Percentiles rank a stretch among this genome's conserved stretches.
phyloP scores from a whole-genome alignment of 2,888 invertebrate genomes.

The Fissipunctia ypsillon region DNA sequence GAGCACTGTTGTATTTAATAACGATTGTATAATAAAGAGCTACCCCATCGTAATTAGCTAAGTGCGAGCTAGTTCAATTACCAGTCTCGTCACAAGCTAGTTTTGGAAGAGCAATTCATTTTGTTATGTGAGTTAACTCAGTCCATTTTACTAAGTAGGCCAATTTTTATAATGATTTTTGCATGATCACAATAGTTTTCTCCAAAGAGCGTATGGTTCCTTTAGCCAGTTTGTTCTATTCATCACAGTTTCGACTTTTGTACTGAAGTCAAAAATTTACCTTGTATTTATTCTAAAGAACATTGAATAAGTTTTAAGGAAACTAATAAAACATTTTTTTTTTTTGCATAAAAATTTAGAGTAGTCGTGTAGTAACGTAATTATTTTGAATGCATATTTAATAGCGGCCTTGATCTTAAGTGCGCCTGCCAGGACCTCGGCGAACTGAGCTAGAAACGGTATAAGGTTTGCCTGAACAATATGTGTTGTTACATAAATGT shows the following conservation, averaged over 20 bases:
- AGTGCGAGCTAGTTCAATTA: slow-evolving; percentile 24
- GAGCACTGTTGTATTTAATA: slow-evolving; percentile 55
- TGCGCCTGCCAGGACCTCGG: slow-evolving; percentile 26
- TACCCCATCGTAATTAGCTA: slow-evolving; percentile 33
- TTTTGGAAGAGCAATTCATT: slow-evolving; percentile 14
- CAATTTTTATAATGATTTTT: neutral
- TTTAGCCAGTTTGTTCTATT: neutral
- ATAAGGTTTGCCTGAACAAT: slow-evolving; percentile 8
- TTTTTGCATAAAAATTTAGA: neutral
- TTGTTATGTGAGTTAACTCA: neutral
- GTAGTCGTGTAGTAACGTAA: slow-evolving; percentile 23
- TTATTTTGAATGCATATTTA: slow-evolving; percentile 22
- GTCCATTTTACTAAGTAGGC: neutral
- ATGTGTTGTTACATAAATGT: slow-evolving; percentile 36
- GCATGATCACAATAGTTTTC: neutral
- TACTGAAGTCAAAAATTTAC: neutral
- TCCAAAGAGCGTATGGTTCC: too few relatives aligned
- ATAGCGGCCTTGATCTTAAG: slow-evolving; percentile 43
- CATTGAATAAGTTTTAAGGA: slow-evolving; percentile 10
- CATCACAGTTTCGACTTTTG: neutral
- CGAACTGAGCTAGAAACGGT: slow-evolving; percentile 13
- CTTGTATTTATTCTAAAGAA: slow-evolving; percentile 4
- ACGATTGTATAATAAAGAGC: slow-evolving; percentile 54
- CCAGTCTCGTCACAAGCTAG: neutral
- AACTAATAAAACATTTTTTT: slow-evolving; percentile 15